Conservation (phyloP, 1,140 invertebrate genomes). For the Anastrepha obliqua region DNA sequence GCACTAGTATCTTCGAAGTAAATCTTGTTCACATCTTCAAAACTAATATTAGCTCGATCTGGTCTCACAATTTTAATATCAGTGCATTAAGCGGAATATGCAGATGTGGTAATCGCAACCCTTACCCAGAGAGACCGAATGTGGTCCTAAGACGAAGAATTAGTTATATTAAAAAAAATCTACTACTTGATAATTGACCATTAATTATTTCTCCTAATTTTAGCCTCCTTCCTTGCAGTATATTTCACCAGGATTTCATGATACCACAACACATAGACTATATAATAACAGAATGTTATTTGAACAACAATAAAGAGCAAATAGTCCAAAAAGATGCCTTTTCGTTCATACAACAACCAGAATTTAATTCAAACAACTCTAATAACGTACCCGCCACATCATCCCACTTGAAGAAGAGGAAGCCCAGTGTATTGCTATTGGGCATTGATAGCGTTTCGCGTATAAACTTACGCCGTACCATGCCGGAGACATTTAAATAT, state of each 20-base stretch:
- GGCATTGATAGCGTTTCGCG: constrained; percentile 70
- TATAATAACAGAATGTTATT: constrained; percentile 59
- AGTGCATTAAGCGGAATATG: too few species aligned
- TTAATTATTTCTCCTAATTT: not conserved
- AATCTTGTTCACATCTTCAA: too few species aligned
- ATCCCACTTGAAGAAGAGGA: not conserved
- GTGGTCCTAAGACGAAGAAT: too few species aligned
- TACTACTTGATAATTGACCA: too few species aligned
- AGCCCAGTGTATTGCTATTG: constrained; percentile 65
- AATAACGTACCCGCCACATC: constrained; percentile 1
- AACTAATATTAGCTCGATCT: too few species aligned
- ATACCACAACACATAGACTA: not conserved
- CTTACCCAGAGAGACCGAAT: too few species aligned
- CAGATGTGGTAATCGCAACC: too few species aligned
- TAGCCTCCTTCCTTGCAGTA: not conserved
- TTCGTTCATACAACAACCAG: constrained; percentile 63
- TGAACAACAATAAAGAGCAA: not conserved
- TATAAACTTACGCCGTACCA: constrained; percentile 73
- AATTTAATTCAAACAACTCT: not conserved
- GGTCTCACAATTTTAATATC: too few species aligned
- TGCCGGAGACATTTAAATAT: constrained; percentile 64
- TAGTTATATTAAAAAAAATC: too few species aligned
- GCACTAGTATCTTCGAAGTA: too few species aligned
- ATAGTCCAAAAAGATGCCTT: constrained; percentile 65
- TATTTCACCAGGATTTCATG: not conserved